A percentile compares a stretch with the other conserved stretches of the same genome.
Evolutionary conservation across 2,888 invertebrate genomes (phyloP).

Genomic region (Unio delphinus): DNA sequence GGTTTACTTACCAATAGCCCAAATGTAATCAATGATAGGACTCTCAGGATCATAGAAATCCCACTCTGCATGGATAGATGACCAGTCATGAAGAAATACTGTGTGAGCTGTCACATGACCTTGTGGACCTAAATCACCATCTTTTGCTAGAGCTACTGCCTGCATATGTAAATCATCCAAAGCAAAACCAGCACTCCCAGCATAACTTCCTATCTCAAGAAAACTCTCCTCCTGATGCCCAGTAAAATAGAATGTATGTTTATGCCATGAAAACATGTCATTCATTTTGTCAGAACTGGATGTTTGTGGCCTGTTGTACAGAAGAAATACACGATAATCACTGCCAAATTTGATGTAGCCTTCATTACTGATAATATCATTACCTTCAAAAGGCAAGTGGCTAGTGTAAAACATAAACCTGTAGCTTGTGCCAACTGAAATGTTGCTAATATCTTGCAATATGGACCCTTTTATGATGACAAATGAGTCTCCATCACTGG

Average conservation of each 20-base stretch:
- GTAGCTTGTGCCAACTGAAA: neutral
- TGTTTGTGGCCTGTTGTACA: conserved; percentile 10
- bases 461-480: too few species aligned
- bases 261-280: too few species aligned
- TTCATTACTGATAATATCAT: conserved; percentile 13
- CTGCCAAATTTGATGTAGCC: conserved; percentile 19
- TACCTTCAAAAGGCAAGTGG: conserved; percentile 6
- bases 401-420: conserved; percentile 15
- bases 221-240: too few species aligned
- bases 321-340: conserved; percentile 12
- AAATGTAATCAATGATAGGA: conserved; percentile 21
- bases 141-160: neutral
- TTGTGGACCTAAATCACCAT: neutral
- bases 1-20: conserved; percentile 23
- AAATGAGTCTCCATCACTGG: too few species aligned
- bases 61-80: conserved; percentile 28
- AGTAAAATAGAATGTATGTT: too few species aligned
- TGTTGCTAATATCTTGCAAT: too few species aligned
- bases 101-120: conserved; percentile 18
- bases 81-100: conserved; percentile 26
- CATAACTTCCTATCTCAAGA: neutral
- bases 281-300: too few species aligned
- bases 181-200: conserved; percentile 9
- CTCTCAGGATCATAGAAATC: conserved; percentile 19
- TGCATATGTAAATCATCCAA: conserved; percentile 16